Conservation (phyloP, 1,140 invertebrate genomes). For the Varroa destructor region DNA sequence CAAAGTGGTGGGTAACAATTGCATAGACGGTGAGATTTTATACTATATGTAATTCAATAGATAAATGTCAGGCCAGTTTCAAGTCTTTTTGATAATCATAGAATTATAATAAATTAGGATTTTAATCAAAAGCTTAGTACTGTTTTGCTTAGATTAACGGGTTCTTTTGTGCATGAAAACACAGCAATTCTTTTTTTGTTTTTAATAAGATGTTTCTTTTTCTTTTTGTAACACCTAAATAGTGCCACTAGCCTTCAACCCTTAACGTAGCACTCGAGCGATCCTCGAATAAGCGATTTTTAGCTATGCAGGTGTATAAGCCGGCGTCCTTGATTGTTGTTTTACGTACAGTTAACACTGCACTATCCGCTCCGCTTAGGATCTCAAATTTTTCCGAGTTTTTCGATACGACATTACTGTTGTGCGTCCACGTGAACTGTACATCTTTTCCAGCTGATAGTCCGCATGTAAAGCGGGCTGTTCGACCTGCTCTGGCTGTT, state of each 20-base stretch:
- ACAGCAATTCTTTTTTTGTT: no score
- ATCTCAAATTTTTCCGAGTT: not conserved
- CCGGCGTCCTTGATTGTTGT: not conserved
- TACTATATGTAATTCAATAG: no score
- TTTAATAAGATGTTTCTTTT: no score
- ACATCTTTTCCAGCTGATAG: not conserved
- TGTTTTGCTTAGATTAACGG: no score
- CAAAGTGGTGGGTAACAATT: no score
- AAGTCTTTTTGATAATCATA: no score
- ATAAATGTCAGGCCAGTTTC: no score
- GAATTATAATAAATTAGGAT: no score
- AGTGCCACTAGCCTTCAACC: not conserved
- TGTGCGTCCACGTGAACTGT: not conserved
- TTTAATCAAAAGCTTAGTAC: no score
- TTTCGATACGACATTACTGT: not conserved
- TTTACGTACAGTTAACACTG: not conserved
- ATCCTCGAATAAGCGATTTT: slow-evolving; percentile 12
- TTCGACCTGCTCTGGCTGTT: not conserved
- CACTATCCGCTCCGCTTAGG: not conserved
- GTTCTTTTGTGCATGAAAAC: no score
- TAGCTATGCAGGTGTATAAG: slow-evolving; percentile 9
- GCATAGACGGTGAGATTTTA: no score
- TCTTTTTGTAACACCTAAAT: no score
- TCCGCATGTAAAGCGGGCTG: slow-evolving; percentile 2
- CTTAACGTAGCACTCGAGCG: slow-evolving; percentile 3